Percentiles rank a stretch among this genome's conserved stretches.
Evolutionary conservation across 2,113 vertebrate species (phyloP).

Genomic region (Poeciliopsis occidentalis): DNA sequence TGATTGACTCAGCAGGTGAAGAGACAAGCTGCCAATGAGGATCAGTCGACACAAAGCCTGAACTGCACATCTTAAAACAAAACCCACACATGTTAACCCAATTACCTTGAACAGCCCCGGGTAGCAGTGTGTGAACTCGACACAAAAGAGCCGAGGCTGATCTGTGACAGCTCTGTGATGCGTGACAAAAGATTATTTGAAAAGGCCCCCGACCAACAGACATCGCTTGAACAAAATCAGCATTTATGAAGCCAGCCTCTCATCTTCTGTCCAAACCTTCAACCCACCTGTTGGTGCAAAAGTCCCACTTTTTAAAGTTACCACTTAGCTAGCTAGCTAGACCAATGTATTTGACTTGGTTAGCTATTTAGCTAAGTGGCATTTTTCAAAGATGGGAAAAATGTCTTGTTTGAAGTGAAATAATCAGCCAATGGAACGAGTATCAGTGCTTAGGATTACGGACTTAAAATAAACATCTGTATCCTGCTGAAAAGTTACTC

Average conservation of each 20-base stretch:
- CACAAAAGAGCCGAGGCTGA: slow-evolving; percentile 14
- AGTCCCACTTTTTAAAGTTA: background rate
- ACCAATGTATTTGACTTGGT: no score
- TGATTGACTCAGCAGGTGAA: slow-evolving; percentile 60
- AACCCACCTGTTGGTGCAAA: background rate
- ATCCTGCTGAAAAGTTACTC: no score
- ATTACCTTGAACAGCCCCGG: slow-evolving; percentile 28
- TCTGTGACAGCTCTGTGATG: slow-evolving; percentile 14
- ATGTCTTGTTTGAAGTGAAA: no score
- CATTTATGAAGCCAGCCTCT: background rate
- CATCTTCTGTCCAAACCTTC: background rate
- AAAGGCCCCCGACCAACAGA: background rate
- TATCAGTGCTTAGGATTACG: no score
- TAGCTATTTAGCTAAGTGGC: no score
- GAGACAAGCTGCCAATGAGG: slow-evolving; percentile 60
- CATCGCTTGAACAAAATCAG: background rate
- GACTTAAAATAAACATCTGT: no score
- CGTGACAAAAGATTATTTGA: slow-evolving; percentile 13
- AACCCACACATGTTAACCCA: slow-evolving; percentile 29
- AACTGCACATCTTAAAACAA: slow-evolving; percentile 39
- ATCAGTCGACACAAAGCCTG: slow-evolving; percentile 35
- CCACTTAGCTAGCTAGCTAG: no score
- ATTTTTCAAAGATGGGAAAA: no score
- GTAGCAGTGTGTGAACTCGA: slow-evolving; percentile 6
- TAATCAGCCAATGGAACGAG: no score